Base-by-base conservation (phyloP, 1,140 invertebrate species). In the Olivierus martensii region DNA sequence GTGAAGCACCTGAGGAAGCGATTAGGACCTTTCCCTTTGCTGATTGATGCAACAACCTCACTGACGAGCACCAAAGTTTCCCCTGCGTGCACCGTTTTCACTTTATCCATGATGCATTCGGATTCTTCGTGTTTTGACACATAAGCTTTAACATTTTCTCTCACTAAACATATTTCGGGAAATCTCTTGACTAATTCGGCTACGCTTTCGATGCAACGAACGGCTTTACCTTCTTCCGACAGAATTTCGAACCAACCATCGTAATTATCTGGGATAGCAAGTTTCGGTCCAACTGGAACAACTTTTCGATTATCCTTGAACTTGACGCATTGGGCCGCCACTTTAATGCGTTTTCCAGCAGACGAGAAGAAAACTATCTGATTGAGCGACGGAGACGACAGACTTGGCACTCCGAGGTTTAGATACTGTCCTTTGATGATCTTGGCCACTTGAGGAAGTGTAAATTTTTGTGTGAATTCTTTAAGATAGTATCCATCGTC, bases 181-280 rank as follows among this genome's bases (percentile, higher is more conserved):
- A 79, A 80, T 42, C 83, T 75, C 52, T 83, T 76, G 2, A 84
- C 76, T 48, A 95, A 67, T 67, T 91, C 87, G 37, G 76, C 73
- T 1, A 94, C 88, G 53, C 80, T 86, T 65, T 90, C 87, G 60
- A 94, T 88, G 59, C 87, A 87, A 46, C 85, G 75, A 2, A 89
- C 85, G 14, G 87, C 83, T 59, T 84, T 75, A 0, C 89, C 90
- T 65, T 94, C 89, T 69, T 95, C 89, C 65, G 87, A 92, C 21
- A 94, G 71, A 35, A 94, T 77, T 71, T 95, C 91, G 67, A 94
- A 94, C 71, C 87, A 94, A 6, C 91, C 91, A n/a, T 82, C 75
- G 67, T 90, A 95, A 7, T 81, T 79, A 53, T 92, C 82, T 0
- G 91, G 91, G 47, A 95, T 92, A 43, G 87, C 80, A 39, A 94